These are phyloP conservation scores for Pedetes capensis DNA, from an alignment of 2,113 vertebrate genomes.

Conservation along the genomic window DNA sequence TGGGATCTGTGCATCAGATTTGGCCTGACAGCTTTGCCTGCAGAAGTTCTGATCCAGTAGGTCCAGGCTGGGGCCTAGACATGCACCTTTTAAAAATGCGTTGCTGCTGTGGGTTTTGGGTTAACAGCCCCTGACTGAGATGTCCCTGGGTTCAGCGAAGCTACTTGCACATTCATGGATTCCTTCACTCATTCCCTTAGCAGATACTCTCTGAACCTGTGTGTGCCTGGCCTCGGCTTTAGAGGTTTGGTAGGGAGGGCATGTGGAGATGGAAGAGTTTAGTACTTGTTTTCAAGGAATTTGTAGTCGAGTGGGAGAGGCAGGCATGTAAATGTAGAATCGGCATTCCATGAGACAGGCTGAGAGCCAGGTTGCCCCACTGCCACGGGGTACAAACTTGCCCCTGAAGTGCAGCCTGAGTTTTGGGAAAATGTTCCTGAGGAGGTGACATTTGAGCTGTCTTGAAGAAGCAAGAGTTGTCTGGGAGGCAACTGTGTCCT, in stretches of 20 bases:
- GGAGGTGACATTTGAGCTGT: neutral
- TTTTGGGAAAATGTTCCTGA: neutral
- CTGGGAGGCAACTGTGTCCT: neutral
- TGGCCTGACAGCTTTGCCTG: neutral
- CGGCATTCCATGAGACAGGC: neutral
- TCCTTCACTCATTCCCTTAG: neutral
- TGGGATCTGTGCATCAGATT: neutral
- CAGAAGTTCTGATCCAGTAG: neutral
- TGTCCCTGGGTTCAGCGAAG: neutral
- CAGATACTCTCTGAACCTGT: neutral
- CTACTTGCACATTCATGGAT: neutral
- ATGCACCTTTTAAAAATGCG: neutral
- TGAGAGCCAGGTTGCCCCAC: neutral
- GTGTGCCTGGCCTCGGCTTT: neutral
- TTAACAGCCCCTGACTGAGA: neutral
- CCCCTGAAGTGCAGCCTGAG: neutral
- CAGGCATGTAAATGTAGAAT: neutral
- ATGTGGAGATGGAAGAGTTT: neutral
- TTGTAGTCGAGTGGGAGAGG: neutral
- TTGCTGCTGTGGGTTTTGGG: neutral
- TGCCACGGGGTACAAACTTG: neutral
- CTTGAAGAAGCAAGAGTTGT: neutral
- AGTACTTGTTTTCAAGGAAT: conserved; percentile 1
- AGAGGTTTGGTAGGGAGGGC: neutral
- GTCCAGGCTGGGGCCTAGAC: neutral